Conservation (phyloP, 2,113 vertebrate species). For the Suncus etruscus region DNA sequence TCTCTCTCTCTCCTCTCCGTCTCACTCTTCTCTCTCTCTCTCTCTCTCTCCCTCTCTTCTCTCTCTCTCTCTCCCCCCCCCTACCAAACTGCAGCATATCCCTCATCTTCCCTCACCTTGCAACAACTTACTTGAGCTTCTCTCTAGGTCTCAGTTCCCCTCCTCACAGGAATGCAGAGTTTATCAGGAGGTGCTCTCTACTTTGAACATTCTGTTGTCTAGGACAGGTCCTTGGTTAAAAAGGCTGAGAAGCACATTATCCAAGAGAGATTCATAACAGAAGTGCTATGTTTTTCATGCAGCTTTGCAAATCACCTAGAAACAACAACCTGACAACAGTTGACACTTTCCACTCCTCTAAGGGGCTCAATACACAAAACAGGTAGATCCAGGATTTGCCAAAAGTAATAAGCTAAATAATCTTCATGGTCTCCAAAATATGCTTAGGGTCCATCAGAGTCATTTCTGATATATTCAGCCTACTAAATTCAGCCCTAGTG, state of each 20-base stretch:
- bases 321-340: not conserved
- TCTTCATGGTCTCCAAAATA: too few species aligned
- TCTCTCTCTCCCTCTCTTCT: not conserved
- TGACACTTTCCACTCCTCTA: not conserved
- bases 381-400: not conserved
- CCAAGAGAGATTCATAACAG: not conserved
- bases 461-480: too few species aligned
- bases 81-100: too few species aligned
- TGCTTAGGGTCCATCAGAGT: too few species aligned
- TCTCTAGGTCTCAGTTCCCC: not conserved
- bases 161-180: not conserved
- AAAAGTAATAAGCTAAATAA: too few species aligned
- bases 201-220: not conserved
- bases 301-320: constrained; percentile 17
- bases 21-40: not conserved
- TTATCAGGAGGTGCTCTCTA: not conserved
- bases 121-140: too few species aligned
- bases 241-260: not conserved
- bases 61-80: not conserved
- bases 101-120: not conserved
- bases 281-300: not conserved
- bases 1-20: too few species aligned
- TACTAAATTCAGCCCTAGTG: too few species aligned
- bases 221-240: not conserved
- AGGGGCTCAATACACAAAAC: not conserved